Conservation (phyloP, 2,113 vertebrate genomes). For the Etia nguti region DNA sequence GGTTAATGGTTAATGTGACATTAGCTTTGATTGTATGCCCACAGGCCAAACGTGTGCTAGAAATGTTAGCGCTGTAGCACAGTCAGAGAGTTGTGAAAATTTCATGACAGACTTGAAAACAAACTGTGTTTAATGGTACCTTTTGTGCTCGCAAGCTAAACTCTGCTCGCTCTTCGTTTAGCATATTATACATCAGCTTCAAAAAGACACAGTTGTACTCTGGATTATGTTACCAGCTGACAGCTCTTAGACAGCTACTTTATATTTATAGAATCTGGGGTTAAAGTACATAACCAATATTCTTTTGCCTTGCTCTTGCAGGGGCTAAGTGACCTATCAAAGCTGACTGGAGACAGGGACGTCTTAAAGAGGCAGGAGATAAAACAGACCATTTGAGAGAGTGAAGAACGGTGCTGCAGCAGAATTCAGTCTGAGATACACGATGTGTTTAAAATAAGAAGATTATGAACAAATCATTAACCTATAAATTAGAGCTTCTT, state of each 20-base stretch:
- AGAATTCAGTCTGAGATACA: fast-evolving
- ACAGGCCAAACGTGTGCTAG: neutral
- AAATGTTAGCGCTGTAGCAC: neutral
- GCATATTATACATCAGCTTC: neutral
- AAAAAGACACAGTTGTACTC: neutral
- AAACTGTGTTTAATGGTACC: neutral
- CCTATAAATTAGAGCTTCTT: neutral
- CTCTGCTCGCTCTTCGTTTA: neutral
- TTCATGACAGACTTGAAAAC: neutral
- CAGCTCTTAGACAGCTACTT: neutral
- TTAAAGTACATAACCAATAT: neutral
- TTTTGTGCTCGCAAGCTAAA: neutral
- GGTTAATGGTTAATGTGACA: neutral
- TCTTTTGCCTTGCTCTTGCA: neutral
- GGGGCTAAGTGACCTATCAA: neutral
- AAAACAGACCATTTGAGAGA: neutral
- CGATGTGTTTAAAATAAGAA: neutral
- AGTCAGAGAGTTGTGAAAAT: neutral
- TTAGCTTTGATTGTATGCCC: neutral
- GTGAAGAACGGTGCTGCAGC: neutral
- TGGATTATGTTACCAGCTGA: neutral
- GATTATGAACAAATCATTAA: neutral
- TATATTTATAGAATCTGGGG: neutral
- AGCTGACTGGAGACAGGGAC: neutral
- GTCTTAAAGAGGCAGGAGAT: neutral